Evolutionary conservation across 2,797 vertebrate species (phyloP).

Genomic region (Acanthornis magna): DNA sequence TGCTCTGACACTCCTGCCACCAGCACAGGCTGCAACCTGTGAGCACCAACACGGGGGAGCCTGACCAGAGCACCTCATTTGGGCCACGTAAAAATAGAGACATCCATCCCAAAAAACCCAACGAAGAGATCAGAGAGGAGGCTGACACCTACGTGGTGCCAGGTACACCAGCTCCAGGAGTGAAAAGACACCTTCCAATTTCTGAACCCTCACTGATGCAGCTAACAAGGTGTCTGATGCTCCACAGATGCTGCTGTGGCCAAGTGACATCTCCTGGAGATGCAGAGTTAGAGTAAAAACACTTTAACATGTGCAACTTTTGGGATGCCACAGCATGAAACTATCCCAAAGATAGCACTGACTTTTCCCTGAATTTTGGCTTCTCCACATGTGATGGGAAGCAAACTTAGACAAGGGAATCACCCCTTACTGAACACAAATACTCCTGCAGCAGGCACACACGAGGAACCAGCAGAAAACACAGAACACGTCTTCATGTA

Average conservation of each 20-base stretch:
- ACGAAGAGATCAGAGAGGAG: not conserved
- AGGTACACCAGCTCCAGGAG: not conserved
- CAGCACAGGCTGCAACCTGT: not conserved
- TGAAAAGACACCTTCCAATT: not conserved
- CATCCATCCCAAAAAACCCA: not conserved
- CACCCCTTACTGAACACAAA: not conserved
- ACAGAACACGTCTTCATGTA: not conserved
- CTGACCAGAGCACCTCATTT: not conserved
- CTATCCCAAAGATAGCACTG: not conserved
- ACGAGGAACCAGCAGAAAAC: not conserved
- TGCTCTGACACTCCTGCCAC: not conserved
- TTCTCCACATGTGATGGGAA: not conserved
- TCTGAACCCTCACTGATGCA: not conserved
- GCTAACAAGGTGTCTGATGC: not conserved
- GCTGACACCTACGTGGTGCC: not conserved
- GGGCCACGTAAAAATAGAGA: not conserved
- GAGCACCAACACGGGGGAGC: not conserved
- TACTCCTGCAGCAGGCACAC: not conserved
- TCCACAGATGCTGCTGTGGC: not conserved
- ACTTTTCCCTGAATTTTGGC: not conserved
- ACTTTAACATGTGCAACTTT: not conserved
- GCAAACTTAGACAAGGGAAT: not conserved
- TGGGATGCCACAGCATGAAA: not conserved
- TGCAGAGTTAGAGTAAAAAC: not conserved
- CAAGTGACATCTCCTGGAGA: not conserved